Evolutionary conservation across 2,797 vertebrate genomes (phyloP).

Genomic region (Hyperoplus immaculatus): DNA sequence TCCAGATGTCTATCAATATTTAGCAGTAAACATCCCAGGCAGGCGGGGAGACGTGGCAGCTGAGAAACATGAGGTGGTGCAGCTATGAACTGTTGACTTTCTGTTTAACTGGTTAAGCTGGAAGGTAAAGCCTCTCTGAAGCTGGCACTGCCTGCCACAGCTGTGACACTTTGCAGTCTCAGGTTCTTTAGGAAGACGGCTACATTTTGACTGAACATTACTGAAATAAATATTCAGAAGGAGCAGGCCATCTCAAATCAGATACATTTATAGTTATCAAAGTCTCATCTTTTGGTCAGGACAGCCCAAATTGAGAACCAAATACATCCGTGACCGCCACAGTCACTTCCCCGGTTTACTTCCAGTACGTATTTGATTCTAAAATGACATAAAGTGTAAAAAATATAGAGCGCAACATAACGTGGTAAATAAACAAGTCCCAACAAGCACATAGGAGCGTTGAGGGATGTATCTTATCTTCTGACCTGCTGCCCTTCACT

Average conservation of each 20-base stretch:
- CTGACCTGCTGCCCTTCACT: too few species aligned
- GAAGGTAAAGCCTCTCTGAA: constrained; percentile 52
- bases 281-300: neutral
- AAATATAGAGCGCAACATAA: too few species aligned
- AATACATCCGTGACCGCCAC: too few species aligned
- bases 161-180: constrained; percentile 32
- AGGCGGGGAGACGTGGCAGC: constrained; percentile 79
- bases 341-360: too few species aligned
- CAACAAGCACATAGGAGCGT: too few species aligned
- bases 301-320: neutral
- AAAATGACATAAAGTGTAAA: too few species aligned
- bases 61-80: constrained; percentile 74
- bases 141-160: constrained; percentile 43
- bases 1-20: constrained; percentile 91
- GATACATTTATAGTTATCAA: neutral
- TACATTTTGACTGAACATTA: neutral
- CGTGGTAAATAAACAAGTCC: too few species aligned
- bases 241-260: neutral
- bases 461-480: too few species aligned
- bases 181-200: neutral
- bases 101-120: constrained; percentile 62
- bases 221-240: neutral
- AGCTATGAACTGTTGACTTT: constrained; percentile 66
- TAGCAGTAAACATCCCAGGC: constrained; percentile 85
- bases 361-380: too few species aligned